Evolutionary conservation across 1,140 invertebrate genomes (phyloP).

Genomic region (Trinorchestia longiramus): DNA sequence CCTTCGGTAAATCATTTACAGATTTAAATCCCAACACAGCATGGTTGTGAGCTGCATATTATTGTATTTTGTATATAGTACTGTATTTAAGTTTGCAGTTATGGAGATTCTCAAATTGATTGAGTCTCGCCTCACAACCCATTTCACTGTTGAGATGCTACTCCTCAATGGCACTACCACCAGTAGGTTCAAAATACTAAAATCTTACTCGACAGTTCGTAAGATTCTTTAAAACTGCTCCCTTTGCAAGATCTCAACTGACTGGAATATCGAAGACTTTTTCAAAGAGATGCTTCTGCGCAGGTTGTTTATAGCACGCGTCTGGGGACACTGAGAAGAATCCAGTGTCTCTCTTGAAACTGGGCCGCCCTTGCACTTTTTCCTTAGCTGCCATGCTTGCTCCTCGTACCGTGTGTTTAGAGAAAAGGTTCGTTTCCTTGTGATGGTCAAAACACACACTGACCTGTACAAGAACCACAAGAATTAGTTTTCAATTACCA

Average conservation of each 20-base stretch:
- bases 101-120: too few species aligned
- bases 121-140: too few species aligned
- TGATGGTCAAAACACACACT: slow-evolving; percentile 15
- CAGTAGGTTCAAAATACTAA: too few species aligned
- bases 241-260: background rate
- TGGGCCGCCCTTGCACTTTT: slow-evolving; percentile 34
- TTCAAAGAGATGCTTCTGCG: slow-evolving; percentile 27
- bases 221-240: too few species aligned
- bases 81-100: too few species aligned
- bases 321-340: slow-evolving; percentile 55
- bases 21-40: too few species aligned
- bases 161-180: too few species aligned
- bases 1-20: too few species aligned
- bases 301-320: slow-evolving; percentile 11
- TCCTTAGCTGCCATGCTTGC: slow-evolving; percentile 57
- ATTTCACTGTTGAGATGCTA: too few species aligned
- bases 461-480: background rate
- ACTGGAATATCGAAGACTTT: slow-evolving; percentile 32
- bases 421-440: slow-evolving; percentile 36
- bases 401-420: slow-evolving; percentile 4
- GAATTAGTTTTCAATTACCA: background rate
- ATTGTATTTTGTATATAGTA: too few species aligned
- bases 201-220: too few species aligned
- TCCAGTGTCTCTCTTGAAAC: slow-evolving; percentile 57
- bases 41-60: too few species aligned